Percentiles rank a stretch among this genome's conserved stretches.
Conservation (phyloP, 2,888 invertebrate species). For the Hoplodrina ambigua region DNA sequence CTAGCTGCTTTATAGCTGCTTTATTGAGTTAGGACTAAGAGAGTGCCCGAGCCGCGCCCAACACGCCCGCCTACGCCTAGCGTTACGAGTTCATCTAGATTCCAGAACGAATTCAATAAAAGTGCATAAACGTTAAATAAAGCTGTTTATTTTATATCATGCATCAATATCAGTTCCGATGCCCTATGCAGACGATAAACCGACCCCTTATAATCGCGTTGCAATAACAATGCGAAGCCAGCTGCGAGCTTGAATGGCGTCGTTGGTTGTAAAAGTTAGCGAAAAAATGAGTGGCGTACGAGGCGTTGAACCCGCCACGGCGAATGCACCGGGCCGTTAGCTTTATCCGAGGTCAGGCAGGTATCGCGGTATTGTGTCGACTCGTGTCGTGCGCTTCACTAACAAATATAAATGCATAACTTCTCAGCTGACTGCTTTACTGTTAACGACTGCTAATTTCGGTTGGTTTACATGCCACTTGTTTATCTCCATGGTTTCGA, state of each 20-base stretch:
- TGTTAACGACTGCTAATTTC: conserved; percentile 53
- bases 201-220: conserved; percentile 46
- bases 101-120: conserved; percentile 11
- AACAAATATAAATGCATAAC: conserved; percentile 68
- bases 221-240: conserved; percentile 51
- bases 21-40: conserved; percentile 18
- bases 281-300: conserved; percentile 78
- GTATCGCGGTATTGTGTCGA: conserved; percentile 64
- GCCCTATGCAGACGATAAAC: conserved; percentile 42
- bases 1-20: conserved; percentile 11
- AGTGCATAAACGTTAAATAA: neutral
- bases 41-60: neutral
- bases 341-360: conserved; percentile 86
- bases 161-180: conserved; percentile 11
- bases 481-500: conserved; percentile 6
- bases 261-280: conserved; percentile 77
- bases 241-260: conserved; percentile 69
- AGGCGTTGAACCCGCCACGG: conserved; percentile 80
- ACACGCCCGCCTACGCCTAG: neutral
- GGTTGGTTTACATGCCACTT: conserved; percentile 37
- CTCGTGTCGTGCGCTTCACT: conserved; percentile 60
- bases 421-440: conserved; percentile 69
- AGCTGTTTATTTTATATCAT: conserved; percentile 20
- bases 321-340: conserved; percentile 85
- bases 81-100: neutral